Evolutionary conservation across 2,888 invertebrate species (phyloP).

Genomic region (Eupithecia centaureata): DNA sequence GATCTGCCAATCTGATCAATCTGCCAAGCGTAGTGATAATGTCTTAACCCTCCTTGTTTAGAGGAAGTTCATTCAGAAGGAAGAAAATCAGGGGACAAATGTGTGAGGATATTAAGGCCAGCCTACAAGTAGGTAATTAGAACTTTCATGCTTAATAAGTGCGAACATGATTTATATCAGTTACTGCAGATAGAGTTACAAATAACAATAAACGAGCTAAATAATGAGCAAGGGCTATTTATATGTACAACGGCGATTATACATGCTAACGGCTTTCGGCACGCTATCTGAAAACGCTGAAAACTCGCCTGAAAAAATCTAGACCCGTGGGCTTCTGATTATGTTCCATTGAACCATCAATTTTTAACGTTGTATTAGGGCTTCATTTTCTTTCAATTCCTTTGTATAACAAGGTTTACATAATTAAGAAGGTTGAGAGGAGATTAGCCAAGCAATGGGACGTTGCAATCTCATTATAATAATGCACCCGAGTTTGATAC

Average conservation of each 20-base stretch:
- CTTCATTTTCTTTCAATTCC: not conserved
- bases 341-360: not conserved
- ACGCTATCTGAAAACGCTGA: slow-evolving; percentile 53
- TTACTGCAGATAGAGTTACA: slow-evolving; percentile 36
- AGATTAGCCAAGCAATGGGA: not conserved
- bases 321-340: slow-evolving; percentile 1
- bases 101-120: not conserved
- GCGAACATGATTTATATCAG: slow-evolving; percentile 43
- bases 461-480: not conserved
- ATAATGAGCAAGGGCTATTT: slow-evolving; percentile 66
- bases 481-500: no score
- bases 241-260: slow-evolving; percentile 66
- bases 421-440: not conserved
- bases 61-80: no score
- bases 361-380: not conserved
- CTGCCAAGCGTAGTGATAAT: not conserved
- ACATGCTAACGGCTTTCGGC: slow-evolving; percentile 62
- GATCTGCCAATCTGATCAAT: not conserved
- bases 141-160: slow-evolving; percentile 31
- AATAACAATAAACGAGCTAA: slow-evolving; percentile 58
- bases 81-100: no score
- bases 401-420: not conserved
- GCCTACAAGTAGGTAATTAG: slow-evolving; percentile 8
- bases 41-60: not conserved
- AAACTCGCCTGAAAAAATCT: slow-evolving; percentile 29